A percentile compares a stretch with the other conserved stretches of the same genome.
Conservation (phyloP, 2,797 vertebrate genomes). For the Gastrophryne carolinensis region DNA sequence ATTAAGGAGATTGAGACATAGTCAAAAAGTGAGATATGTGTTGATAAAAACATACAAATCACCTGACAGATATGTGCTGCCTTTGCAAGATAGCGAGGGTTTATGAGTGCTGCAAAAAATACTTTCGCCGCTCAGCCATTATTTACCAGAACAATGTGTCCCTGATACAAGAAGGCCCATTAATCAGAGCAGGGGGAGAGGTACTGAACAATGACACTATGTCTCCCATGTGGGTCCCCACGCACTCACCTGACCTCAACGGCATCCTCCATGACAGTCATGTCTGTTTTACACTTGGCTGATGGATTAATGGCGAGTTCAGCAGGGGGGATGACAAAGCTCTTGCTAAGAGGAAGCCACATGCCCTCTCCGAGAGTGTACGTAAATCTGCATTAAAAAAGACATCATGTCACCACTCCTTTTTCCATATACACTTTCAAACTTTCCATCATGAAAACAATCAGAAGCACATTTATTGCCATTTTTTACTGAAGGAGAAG, state of each 20-base stretch:
- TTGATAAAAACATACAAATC: constrained; percentile 28
- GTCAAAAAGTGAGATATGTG: constrained; percentile 24
- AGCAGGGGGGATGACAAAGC: constrained; percentile 94
- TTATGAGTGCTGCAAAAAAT: not conserved
- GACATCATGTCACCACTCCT: not conserved
- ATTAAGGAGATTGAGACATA: constrained; percentile 27
- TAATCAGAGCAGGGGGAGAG: constrained; percentile 28
- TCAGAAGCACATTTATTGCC: no score
- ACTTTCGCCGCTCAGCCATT: constrained; percentile 12
- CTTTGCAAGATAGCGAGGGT: constrained; percentile 3
- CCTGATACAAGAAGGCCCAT: constrained; percentile 25
- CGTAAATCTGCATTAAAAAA: constrained; percentile 79
- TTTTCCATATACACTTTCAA: constrained; percentile 1
- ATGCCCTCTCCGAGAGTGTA: constrained; percentile 96
- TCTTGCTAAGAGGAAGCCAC: constrained; percentile 97
- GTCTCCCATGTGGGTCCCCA: constrained; percentile 2
- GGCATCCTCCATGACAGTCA: constrained; percentile 98
- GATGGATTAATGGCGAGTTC: constrained; percentile 98
- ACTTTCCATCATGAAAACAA: no score
- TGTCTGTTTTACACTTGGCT: constrained; percentile 97
- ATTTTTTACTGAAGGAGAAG: no score
- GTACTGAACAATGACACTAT: constrained; percentile 10
- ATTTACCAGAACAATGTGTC: constrained; percentile 8
- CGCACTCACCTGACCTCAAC: constrained; percentile 89
- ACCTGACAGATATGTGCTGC: constrained; percentile 8